Percentiles rank a stretch among this genome's conserved stretches.
These are phyloP conservation scores for Mesochorus sp. DNA, from an alignment of 2,888 invertebrate genomes.

Conservation along the genomic window DNA sequence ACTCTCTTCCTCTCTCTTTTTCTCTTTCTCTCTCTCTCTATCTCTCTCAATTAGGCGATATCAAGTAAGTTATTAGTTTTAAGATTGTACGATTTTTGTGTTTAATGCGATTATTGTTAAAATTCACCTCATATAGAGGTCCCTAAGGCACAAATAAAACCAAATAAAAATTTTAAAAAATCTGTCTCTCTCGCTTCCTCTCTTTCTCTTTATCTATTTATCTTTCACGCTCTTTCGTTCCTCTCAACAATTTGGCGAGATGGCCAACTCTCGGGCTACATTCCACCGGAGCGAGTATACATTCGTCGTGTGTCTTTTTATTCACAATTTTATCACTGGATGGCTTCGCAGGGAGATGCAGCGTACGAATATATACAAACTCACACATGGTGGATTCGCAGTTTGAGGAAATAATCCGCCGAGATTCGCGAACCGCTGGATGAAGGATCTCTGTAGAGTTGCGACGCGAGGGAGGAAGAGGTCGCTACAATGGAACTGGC, in stretches of 20 bases:
- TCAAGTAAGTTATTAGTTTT: no score
- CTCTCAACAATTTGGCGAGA: conserved; percentile 44
- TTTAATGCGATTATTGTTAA: no score
- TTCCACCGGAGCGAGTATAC: not conserved
- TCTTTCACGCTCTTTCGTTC: conserved; percentile 39
- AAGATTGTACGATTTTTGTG: no score
- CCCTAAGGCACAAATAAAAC: no score
- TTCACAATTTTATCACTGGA: conserved; percentile 27
- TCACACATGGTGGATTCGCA: not conserved
- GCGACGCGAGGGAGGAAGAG: not conserved
- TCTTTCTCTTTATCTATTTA: not conserved
- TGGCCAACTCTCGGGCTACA: conserved; percentile 23
- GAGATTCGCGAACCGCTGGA: conserved; percentile 29
- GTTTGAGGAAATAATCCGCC: conserved; percentile 32
- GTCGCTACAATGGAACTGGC: conserved; percentile 45
- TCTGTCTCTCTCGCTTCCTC: not conserved
- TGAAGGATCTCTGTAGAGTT: conserved; percentile 5
- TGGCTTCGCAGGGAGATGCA: not conserved
- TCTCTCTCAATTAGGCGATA: no score
- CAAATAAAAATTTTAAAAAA: no score
- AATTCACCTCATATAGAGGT: no score
- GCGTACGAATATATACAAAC: not conserved
- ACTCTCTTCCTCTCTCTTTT: not conserved
- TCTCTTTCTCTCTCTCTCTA: conserved; percentile 1
- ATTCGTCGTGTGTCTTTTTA: conserved; percentile 1